These are phyloP conservation scores for Empis livida DNA, from an alignment of 2,888 invertebrate species.

Conservation along the genomic window DNA sequence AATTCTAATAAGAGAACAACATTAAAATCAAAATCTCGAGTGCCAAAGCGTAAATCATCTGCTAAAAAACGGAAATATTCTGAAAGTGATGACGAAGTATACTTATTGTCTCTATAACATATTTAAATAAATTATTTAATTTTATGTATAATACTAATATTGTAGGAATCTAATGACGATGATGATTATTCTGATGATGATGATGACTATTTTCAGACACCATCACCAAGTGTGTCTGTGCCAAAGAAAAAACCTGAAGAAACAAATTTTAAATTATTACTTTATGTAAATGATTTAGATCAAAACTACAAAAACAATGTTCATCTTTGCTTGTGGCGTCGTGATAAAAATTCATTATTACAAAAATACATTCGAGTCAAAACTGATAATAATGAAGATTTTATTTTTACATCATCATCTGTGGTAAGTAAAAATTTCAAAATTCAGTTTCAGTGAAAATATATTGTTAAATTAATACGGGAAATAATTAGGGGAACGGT, in stretches of 20 bases:
- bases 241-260: slow-evolving; percentile 2
- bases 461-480: no score
- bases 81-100: slow-evolving; percentile 15
- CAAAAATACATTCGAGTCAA: slow-evolving; percentile 34
- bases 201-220: slow-evolving; percentile 12
- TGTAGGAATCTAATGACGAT: neutral
- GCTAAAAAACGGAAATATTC: slow-evolving; percentile 12
- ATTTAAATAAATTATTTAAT: neutral
- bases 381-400: slow-evolving; percentile 24
- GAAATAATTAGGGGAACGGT: no score
- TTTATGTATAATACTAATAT: no score
- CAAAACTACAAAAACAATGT: slow-evolving; percentile 26
- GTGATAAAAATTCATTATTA: slow-evolving; percentile 30
- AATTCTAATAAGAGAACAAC: slow-evolving; percentile 17
- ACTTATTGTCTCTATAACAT: no score
- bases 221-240: no score
- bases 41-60: slow-evolving; percentile 13
- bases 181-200: slow-evolving; percentile 11
- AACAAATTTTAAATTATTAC: slow-evolving; percentile 20
- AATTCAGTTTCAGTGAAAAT: neutral
- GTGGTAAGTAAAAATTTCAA: slow-evolving; percentile 23
- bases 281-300: slow-evolving; percentile 29
- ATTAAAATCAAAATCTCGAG: neutral
- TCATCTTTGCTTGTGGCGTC: slow-evolving; percentile 34
- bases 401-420: slow-evolving; percentile 33